Evolutionary conservation across 2,797 vertebrate species (phyloP), one percentile per base, ranked within the genome.

Genomic region (Ceyx erithaca): DNA sequence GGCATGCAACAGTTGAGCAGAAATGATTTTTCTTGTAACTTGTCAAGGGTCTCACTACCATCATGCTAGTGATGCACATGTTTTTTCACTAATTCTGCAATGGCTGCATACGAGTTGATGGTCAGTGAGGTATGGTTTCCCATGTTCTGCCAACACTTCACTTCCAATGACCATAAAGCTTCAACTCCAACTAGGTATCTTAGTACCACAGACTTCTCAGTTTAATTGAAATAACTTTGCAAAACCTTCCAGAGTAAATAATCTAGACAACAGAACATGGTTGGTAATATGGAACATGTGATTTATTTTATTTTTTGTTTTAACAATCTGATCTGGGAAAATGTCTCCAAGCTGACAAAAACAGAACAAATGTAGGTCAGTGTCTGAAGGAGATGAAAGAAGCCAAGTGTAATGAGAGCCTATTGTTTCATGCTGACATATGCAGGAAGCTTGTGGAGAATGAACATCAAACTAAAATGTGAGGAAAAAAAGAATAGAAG

Each of bases 401-500:
- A 72, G 37, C 91, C 54, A 85, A 92, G 46, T 90, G 73, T 95
- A 92, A 90, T 48, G 86, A 91, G 83, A 96, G 90, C 89, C 93
- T 96, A 96, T 96, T 95, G 94, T 96, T 96, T 94, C 92, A 95
- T 92, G 91, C 91, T 78, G 79, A 87, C 83, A 93, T 64, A 93
- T 73, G 76, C 70, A 81, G 93, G 62, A 90, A 67, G 62, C 63
- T 85, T 84, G 89, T 66, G 68, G 93, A 96, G 84, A 95, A 95
- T 41, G 75, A 93, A 81, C 92, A 91, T 95, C 91, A 86, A 87
- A 95, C 78, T 48, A 6, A 89, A 90, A 93, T 93, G 61, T 79
- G 90, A 93, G 87, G 93, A 92, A 93, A 96, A 40, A 92, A 92
- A 87, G 84, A 97, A 97, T 94, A 96, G 96, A 96, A 96, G 96